Evolutionary conservation across 2,888 invertebrate genomes (phyloP), one percentile per base, ranked within the genome.

Genomic region (Baronia brevicornis): DNA sequence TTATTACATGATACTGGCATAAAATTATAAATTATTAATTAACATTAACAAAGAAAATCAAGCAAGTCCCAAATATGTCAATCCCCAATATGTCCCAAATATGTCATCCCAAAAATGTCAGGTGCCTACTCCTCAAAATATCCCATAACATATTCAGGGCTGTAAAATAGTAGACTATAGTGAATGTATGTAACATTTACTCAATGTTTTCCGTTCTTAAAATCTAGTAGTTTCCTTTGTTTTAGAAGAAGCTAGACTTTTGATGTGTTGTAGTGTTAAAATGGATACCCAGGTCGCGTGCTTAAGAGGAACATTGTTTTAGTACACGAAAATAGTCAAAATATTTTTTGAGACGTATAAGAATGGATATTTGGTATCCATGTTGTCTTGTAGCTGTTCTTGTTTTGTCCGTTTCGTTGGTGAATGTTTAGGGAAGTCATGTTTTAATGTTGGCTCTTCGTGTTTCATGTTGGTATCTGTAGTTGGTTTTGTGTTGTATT

Each of bases 341-440:
- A 72, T 78, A 79, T 79, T 79, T 77, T 78, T 78, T 72, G 78
- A 79, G 65, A 69, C 61, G 54, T 79, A 68, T 79, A 78, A 74
- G 52, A 45, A 44, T 58, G 57, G 58, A 51, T 52, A 36, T 51
- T 44, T 46, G 42, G 50, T 48, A 54, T 65, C 69, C 65, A 62
- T 61, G 51, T 36, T 59, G 48, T 56, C 54, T 54, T 29, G 7
- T 29, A 29, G 24, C 10, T 5, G 22, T 5, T 28, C 10, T 18
- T 5, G 14, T 20, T 22, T 2, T 14, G 6, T 25, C 20, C 9
- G n/a, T 34, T 28, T 6, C 9, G 24, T 28, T 22, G 8, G 13
- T 28, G 15, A 33, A 8, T 24, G 11, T 34, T 15, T 24, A 28
- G 11, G 11, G 6, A 24, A 4, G 12, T 43, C 40, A 39, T 42